Percentiles rank a stretch among this genome's conserved stretches.
These are phyloP conservation scores for Lethocerus indicus DNA, from an alignment of 1,140 invertebrate genomes.

Conservation along the genomic window DNA sequence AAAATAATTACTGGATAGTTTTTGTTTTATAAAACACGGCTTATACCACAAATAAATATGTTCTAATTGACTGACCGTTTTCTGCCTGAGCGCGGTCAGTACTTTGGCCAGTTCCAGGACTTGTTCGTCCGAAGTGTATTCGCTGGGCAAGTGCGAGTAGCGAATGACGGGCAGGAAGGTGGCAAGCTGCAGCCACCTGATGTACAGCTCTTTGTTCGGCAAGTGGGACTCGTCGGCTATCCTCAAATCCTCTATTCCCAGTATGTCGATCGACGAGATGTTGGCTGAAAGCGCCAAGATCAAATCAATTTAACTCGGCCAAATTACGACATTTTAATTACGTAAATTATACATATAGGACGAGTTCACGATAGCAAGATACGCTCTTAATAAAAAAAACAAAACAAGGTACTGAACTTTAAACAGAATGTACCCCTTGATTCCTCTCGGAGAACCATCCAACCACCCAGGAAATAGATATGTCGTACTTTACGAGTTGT, in stretches of 20 bases:
- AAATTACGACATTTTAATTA: too few species aligned
- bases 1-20: not conserved
- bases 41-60: not conserved
- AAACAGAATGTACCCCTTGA: too few species aligned
- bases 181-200: slow-evolving; percentile 87
- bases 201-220: slow-evolving; percentile 52
- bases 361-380: too few species aligned
- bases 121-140: slow-evolving; percentile 54
- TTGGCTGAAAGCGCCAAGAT: not conserved
- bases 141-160: slow-evolving; percentile 74
- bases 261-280: not conserved
- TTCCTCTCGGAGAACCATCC: too few species aligned
- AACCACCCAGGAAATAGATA: too few species aligned
- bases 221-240: slow-evolving; percentile 11
- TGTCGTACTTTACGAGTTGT: too few species aligned
- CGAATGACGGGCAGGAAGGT: slow-evolving; percentile 84
- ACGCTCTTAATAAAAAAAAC: too few species aligned
- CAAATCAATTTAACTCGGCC: not conserved
- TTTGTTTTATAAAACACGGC: not conserved
- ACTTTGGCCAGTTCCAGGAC: slow-evolving; percentile 60
- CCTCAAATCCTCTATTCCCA: slow-evolving; percentile 12
- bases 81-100: slow-evolving; percentile 55
- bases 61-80: slow-evolving; percentile 32
- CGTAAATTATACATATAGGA: too few species aligned
- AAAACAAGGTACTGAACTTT: too few species aligned